phyloP scores from a whole-genome alignment of 2,797 vertebrate species.

The Leptodactylus fallax region DNA sequence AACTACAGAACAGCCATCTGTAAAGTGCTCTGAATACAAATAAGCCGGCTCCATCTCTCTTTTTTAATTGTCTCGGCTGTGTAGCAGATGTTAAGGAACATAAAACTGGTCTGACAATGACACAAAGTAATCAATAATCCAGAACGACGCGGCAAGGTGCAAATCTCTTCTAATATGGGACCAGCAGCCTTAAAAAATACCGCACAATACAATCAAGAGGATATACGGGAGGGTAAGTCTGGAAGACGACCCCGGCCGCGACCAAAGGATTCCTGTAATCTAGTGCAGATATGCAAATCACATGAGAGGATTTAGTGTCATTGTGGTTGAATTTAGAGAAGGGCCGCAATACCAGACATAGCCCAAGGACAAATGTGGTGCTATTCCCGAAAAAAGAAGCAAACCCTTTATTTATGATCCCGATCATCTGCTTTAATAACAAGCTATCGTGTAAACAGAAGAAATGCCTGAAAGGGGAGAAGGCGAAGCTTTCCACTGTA shows the following conservation, averaged over 20 bases:
- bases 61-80: constrained; percentile 45
- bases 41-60: constrained; percentile 9
- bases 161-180: constrained; percentile 22
- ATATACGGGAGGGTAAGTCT: neutral
- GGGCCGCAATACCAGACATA: too few species aligned
- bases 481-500: too few species aligned
- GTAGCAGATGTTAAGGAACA: constrained; percentile 53
- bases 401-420: too few species aligned
- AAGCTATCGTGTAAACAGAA: too few species aligned
- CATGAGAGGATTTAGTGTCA: neutral
- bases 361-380: too few species aligned
- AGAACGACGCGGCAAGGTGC: constrained; percentile 20
- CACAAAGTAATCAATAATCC: constrained; percentile 52
- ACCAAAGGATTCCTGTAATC: neutral
- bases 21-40: constrained; percentile 44
- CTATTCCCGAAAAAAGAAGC: neutral
- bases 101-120: constrained; percentile 52
- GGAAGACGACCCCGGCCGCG: neutral
- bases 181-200: neutral
- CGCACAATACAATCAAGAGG: neutral
- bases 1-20: constrained; percentile 41
- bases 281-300: neutral
- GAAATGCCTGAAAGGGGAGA: too few species aligned
- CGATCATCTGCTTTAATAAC: too few species aligned
- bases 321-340: neutral